phyloP scores from a whole-genome alignment of 2,113 vertebrate genomes.

The Python bivittatus region DNA sequence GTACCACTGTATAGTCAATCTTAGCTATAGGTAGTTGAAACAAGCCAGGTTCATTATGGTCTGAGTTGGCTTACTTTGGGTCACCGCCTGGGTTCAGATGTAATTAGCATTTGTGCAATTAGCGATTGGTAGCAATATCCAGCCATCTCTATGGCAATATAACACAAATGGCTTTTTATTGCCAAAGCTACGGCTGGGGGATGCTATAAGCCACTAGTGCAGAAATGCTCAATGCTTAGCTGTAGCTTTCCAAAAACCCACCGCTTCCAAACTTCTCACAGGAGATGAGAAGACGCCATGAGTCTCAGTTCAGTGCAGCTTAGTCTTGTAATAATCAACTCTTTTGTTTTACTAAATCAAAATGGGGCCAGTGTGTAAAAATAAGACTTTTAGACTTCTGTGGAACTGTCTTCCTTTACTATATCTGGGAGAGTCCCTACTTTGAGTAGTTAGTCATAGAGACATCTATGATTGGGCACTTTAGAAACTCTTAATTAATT shows the following conservation, averaged over 20 bases:
- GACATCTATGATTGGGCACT: no score
- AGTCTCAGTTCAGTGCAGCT: background rate
- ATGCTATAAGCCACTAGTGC: background rate
- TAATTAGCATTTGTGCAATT: background rate
- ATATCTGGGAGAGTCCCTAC: background rate
- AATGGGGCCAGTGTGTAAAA: background rate
- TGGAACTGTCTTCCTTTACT: background rate
- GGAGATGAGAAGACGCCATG: background rate
- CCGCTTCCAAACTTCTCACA: background rate
- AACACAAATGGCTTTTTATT: background rate
- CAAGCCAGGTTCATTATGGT: background rate
- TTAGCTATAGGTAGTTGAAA: background rate
- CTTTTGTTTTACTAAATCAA: background rate
- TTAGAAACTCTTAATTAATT: background rate
- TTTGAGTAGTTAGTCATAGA: background rate
- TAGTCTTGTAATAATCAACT: background rate
- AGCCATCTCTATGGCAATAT: background rate
- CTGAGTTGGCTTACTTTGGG: background rate
- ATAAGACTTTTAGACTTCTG: background rate
- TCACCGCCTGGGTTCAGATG: background rate
- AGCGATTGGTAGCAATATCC: background rate
- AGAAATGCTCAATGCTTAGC: background rate
- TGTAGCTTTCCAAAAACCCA: background rate
- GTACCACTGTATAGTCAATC: background rate
- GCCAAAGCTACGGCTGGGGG: background rate